Base-by-base conservation (phyloP, 2,888 invertebrate genomes). In the Magallana nippona region DNA sequence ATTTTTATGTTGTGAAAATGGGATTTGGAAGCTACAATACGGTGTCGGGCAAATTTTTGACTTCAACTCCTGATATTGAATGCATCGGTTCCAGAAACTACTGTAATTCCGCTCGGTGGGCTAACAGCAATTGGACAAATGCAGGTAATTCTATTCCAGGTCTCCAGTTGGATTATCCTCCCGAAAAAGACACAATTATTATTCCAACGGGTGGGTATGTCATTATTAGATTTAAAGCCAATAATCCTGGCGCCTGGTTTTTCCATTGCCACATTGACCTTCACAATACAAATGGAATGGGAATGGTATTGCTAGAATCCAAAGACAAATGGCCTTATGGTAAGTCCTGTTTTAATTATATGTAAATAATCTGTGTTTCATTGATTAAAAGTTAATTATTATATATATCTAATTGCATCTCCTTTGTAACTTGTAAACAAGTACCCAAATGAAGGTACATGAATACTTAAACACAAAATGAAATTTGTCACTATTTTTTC, bases 241-340 rank as follows among this genome's bases (percentile, higher is more conserved):
- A 90, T 62, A 92, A 91, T 82, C 92, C 92, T 1, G 92, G 92
- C 1, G 63, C 86, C 58, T 92, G 92, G 92, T 88, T 90, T 57
- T 81, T 91, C 10, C 91, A 91, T 63, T 91, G 91, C 83, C 91
- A 91, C 77, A 89, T 90, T 44, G 90, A 91, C 81, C 84, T 89
- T 11, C 91, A 91, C 86, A 89, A 88, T 63, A 88, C 88, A 10
- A 90, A 91, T 63, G 92, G 92, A 13, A 91, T 92, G 91, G 90
- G 79, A 15, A 83, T 83, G 83, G 55, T 83, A 2, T 44, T 83
- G 2, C 10, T 62, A 10, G 83, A 83, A 19, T 78, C 83, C 3
- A 44, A 44, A 44, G 44, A 44, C 44, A 44, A 44, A 44, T 44
- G 44, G 44, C 44, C 44, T 44, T 5, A 44, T 44, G 3, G 44